Conservation (phyloP, 2,797 vertebrate species). For the Spea hammondii region DNA sequence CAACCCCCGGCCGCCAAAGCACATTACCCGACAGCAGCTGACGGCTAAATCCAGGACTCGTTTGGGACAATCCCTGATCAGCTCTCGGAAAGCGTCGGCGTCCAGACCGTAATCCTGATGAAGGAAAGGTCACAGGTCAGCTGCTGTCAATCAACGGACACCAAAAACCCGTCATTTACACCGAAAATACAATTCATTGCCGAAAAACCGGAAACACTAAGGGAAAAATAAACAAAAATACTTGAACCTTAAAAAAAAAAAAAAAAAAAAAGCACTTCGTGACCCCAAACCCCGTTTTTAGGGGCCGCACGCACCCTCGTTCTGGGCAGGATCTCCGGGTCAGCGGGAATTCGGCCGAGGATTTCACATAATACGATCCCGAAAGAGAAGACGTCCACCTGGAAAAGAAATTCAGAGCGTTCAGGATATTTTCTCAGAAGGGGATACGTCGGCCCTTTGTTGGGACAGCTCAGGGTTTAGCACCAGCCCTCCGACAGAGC, state of each 20-base stretch:
- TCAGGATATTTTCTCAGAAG: not conserved
- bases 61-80: slow-evolving; percentile 76
- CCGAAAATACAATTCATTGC: too few species aligned
- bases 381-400: slow-evolving; percentile 91
- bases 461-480: too few species aligned
- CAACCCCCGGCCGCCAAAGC: slow-evolving; percentile 70
- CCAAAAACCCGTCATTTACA: too few species aligned
- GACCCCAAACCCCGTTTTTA: too few species aligned
- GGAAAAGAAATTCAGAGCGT: slow-evolving; percentile 13
- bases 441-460: too few species aligned
- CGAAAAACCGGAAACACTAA: too few species aligned
- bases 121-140: not conserved
- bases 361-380: slow-evolving; percentile 89
- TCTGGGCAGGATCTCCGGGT: slow-evolving; percentile 84
- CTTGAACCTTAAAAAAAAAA: too few species aligned
- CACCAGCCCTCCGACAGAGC: too few species aligned
- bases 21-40: slow-evolving; percentile 76
- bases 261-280: too few species aligned
- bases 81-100: slow-evolving; percentile 70
- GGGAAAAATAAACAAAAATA: too few species aligned
- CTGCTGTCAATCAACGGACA: not conserved
- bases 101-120: slow-evolving; percentile 84
- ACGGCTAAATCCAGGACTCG: slow-evolving; percentile 73
- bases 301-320: slow-evolving; percentile 70
- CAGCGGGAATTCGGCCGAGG: slow-evolving; percentile 81